phyloP scores from a whole-genome alignment of 2,113 vertebrate genomes.

The Brachyistius frenatus region DNA sequence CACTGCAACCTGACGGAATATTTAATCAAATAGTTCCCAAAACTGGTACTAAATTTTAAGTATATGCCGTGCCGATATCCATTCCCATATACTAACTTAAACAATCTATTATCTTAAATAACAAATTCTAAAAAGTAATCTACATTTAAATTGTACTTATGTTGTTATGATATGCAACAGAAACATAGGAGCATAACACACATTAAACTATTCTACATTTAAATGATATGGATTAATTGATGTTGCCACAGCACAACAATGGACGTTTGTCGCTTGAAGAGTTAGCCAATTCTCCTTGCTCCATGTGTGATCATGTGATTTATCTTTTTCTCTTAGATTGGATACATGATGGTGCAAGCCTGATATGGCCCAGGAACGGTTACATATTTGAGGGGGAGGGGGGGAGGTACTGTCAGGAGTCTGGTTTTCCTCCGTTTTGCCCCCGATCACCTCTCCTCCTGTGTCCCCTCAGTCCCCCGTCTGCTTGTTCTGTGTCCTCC shows the following conservation, averaged over 20 bases:
- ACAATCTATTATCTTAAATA: not conserved
- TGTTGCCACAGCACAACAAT: not conserved
- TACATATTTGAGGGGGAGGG: not conserved
- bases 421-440: no score
- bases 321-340: no score
- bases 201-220: not conserved
- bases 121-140: no score
- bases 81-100: not conserved
- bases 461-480: no score
- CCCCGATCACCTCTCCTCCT: no score
- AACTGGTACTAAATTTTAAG: not conserved
- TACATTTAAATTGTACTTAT: no score
- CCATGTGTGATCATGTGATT: no score
- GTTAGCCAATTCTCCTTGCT: no score
- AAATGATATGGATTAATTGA: not conserved
- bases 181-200: no score
- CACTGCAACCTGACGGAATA: conserved; percentile 16
- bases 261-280: not conserved
- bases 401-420: no score
- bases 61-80: not conserved
- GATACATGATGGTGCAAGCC: not conserved
- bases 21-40: not conserved
- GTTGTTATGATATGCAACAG: no score
- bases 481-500: no score
- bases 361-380: not conserved